Evolutionary conservation across 2,113 vertebrate genomes (phyloP).

Genomic region (Gopherus flavomarginatus): DNA sequence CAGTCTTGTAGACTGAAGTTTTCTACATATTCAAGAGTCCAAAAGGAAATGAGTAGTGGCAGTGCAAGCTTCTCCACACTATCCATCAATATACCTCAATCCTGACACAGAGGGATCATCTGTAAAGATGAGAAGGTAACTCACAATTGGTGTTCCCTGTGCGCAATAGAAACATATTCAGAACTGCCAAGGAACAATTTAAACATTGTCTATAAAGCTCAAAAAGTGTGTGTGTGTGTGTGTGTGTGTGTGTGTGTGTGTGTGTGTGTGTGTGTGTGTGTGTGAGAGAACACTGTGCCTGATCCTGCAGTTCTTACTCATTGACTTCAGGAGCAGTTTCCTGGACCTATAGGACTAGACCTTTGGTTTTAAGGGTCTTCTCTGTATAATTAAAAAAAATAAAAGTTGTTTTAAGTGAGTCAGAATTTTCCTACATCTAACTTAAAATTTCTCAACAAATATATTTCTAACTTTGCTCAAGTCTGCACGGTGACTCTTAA

Average conservation of each 20-base stretch:
- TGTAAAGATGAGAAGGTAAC: not conserved
- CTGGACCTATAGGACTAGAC: not conserved
- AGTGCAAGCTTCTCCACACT: not conserved
- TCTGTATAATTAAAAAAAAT: not conserved
- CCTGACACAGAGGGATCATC: not conserved
- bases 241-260: no score
- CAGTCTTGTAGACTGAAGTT: not conserved
- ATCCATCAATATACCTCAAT: rapidly evolving
- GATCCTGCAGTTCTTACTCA: not conserved
- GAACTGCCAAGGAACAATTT: not conserved
- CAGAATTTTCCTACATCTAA: not conserved
- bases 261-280: rapidly evolving
- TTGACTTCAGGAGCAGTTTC: not conserved
- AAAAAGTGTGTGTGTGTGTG: not conserved
- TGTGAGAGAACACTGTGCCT: not conserved
- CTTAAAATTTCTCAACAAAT: not conserved
- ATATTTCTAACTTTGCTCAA: not conserved
- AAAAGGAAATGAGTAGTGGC: not conserved
- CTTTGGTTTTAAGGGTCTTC: not conserved
- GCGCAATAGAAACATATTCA: not conserved
- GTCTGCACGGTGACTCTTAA: not conserved
- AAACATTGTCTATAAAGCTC: not conserved
- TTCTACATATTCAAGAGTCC: not conserved
- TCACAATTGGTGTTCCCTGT: not conserved
- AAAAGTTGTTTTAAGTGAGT: not conserved